Base-by-base conservation (phyloP, 2,888 invertebrate genomes). In the Eupithecia subfuscata region DNA sequence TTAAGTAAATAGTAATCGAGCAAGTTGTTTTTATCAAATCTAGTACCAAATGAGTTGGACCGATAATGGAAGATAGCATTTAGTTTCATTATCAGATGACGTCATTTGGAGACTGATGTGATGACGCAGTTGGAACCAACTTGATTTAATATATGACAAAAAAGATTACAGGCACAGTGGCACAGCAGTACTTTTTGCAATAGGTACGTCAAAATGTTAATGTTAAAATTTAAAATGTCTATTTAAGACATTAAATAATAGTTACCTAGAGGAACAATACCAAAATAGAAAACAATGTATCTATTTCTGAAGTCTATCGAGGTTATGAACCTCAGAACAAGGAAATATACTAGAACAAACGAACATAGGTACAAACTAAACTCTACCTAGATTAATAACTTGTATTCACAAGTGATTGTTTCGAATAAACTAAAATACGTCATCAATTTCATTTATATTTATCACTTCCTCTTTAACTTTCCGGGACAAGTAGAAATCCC, bases 1-100 rank as follows among this genome's bases (percentile, higher is more conserved):
- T 18, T 22, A 25, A 25, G 14, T 60, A 60, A 25, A 60, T 60
- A 25, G 60, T 60, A 25, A 25, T 5, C 25, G 6, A 60, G 25
- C 60, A 60, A 25, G 25, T 60, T 56, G 60, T 25, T 60, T 60
- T 60, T 60, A 25, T 60, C 60, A 60, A 60, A 60, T 25, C 22
- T 56, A 52, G n/a, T 52, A 12, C 52, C 22, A n/a, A 56, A 25
- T 25, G 56, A 56, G 56, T 56, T 25, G 22, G 11, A 25, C 22
- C 25, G 25, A 60, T 60, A 25, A 12, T 60, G 60, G 22, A 6
- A 22, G 60, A 60, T 25, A 60, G 25, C 22, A 56, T 56, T 22
- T 56, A 52, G 8, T 52, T 22, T n/a, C n/a, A 56, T 56, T 22
- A 56, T 56, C 56, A 56, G 11, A 56, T 22, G 56, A 56, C 22